These are phyloP conservation scores for Pseudorectes ferrugineus DNA, from an alignment of 2,113 vertebrate genomes.

Conservation along the genomic window DNA sequence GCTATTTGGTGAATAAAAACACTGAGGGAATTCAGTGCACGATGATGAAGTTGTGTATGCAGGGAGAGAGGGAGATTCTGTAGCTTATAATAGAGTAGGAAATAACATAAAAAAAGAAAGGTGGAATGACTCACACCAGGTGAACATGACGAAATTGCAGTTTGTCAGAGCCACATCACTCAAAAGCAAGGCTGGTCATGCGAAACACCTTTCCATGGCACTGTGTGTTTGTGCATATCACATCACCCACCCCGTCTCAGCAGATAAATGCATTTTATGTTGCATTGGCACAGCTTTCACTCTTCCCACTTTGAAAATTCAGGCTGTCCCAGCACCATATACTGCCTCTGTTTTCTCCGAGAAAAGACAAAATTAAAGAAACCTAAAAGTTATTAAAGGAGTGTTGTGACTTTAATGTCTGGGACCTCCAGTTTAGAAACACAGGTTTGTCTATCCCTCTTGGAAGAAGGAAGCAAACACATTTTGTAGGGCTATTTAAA, in stretches of 20 bases:
- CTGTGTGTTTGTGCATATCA: background rate
- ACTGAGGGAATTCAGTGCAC: background rate
- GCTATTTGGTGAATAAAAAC: background rate
- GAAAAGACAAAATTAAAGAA: background rate
- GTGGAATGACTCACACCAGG: background rate
- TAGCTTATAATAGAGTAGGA: background rate
- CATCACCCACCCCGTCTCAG: background rate
- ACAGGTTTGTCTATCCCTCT: background rate
- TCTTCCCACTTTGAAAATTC: background rate
- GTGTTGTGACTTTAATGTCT: background rate
- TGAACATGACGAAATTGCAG: background rate
- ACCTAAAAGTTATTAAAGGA: background rate
- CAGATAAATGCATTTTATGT: background rate
- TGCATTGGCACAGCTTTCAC: background rate
- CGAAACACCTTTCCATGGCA: background rate
- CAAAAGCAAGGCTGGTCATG: background rate
- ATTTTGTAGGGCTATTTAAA: background rate
- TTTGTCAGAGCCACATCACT: background rate
- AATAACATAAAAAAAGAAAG: background rate
- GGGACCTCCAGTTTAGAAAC: background rate
- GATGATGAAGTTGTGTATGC: background rate
- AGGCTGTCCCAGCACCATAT: background rate
- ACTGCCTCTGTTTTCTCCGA: background rate
- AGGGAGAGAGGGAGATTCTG: background rate
- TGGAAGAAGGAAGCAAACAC: background rate